These are phyloP conservation scores for Sebastes steindachneri DNA, from an alignment of 2,797 vertebrate genomes.

Conservation along the genomic window DNA sequence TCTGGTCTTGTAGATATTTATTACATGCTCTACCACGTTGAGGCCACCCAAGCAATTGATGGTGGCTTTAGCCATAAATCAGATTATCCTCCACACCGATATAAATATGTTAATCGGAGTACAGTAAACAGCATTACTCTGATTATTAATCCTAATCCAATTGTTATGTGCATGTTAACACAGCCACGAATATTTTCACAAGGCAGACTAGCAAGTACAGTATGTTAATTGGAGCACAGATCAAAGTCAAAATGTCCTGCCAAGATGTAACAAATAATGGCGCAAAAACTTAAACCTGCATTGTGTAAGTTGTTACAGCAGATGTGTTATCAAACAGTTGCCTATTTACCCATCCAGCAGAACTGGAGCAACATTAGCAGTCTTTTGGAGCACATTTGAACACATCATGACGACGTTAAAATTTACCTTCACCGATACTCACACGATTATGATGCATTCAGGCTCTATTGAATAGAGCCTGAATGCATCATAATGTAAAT, in stretches of 20 bases:
- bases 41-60: neutral
- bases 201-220: neutral
- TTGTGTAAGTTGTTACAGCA: too few relatives aligned
- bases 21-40: neutral
- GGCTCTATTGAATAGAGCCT: too few relatives aligned
- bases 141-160: conserved; percentile 7
- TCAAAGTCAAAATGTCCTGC: neutral
- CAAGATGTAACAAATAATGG: neutral
- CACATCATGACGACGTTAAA: too few relatives aligned
- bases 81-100: neutral
- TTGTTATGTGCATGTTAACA: neutral
- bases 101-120: neutral
- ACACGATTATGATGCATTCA: too few relatives aligned
- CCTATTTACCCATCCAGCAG: too few relatives aligned
- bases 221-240: neutral
- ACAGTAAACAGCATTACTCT: neutral
- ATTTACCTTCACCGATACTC: too few relatives aligned
- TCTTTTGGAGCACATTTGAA: too few relatives aligned
- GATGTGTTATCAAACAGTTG: too few relatives aligned
- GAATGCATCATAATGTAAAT: too few relatives aligned
- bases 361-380: too few relatives aligned
- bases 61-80: neutral
- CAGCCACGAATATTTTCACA: neutral
- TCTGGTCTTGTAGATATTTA: neutral
- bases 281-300: too few relatives aligned